phyloP scores from a whole-genome alignment of 2,888 invertebrate genomes.

The Hirtodrosophila alboralis region DNA sequence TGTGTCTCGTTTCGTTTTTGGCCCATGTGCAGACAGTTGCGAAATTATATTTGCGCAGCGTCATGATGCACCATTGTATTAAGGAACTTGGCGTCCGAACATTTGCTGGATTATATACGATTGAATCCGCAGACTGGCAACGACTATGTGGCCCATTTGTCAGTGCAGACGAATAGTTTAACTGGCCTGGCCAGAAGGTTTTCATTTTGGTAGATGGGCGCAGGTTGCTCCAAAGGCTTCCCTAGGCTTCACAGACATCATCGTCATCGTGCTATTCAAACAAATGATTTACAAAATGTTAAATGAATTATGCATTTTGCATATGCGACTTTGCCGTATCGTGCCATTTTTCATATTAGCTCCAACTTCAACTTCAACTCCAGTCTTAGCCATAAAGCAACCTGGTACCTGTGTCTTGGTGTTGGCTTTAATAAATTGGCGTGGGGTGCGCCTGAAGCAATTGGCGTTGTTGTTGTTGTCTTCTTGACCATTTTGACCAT shows the following conservation, averaged over 20 bases:
- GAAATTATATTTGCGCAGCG: constrained; percentile 81
- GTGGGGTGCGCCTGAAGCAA: constrained; percentile 74
- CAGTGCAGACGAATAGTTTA: constrained; percentile 81
- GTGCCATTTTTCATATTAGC: constrained; percentile 66
- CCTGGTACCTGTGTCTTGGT: constrained; percentile 44
- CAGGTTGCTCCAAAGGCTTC: constrained; percentile 64
- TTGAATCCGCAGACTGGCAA: constrained; percentile 15
- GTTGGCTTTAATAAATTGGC: constrained; percentile 79
- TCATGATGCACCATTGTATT: constrained; percentile 72
- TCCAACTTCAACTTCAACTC: constrained; percentile 1
- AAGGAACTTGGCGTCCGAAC: constrained; percentile 31
- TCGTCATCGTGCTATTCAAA: constrained; percentile 78
- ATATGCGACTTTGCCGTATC: constrained; percentile 65
- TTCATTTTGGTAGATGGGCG: constrained; percentile 17
- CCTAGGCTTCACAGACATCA: constrained; percentile 59
- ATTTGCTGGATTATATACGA: constrained; percentile 5
- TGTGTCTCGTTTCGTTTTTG: constrained; percentile 69
- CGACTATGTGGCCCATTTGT: constrained; percentile 73
- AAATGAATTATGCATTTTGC: constrained; percentile 81
- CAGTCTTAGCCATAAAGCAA: neutral
- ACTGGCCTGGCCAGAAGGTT: constrained; percentile 61
- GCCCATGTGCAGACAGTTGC: constrained; percentile 83
- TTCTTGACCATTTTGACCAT: constrained; percentile 14
- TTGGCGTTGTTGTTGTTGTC: constrained; percentile 40
- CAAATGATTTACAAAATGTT: constrained; percentile 82